Evolutionary conservation across 2,113 vertebrate species (phyloP).

Genomic region (Myotis lucifugus): DNA sequence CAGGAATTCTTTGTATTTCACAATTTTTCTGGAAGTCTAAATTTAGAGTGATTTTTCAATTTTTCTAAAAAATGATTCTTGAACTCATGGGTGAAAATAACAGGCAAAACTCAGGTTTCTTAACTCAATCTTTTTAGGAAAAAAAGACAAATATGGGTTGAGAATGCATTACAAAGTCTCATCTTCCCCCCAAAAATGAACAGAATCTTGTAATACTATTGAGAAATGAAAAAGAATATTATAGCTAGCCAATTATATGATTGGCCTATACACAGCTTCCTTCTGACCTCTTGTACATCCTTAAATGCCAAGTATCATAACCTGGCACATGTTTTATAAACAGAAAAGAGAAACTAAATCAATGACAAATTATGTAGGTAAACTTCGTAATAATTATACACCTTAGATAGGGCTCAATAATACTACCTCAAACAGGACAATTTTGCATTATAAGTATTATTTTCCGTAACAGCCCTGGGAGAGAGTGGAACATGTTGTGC

Average conservation of each 20-base stretch:
- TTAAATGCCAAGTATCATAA: neutral
- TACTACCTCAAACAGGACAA: neutral
- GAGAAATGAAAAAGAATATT: slow-evolving; percentile 33
- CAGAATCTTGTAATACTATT: neutral
- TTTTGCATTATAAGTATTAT: neutral
- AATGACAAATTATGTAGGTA: neutral
- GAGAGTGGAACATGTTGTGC: neutral
- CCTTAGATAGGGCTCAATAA: neutral
- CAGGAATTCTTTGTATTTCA: neutral
- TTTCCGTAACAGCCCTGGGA: neutral
- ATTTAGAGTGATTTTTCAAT: neutral
- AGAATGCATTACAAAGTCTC: slow-evolving; percentile 41
- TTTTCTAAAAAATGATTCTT: slow-evolving; percentile 50
- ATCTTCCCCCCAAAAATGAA: neutral
- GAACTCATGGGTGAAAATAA: slow-evolving; percentile 32
- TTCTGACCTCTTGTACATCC: neutral
- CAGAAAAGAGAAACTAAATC: slow-evolving; percentile 40
- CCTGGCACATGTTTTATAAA: slow-evolving; percentile 7
- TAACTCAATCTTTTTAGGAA: slow-evolving; percentile 7
- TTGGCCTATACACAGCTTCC: slow-evolving; percentile 2
- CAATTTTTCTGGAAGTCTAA: slow-evolving; percentile 34
- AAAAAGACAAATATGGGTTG: neutral
- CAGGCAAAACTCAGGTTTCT: slow-evolving; percentile 22
- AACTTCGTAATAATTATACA: neutral
- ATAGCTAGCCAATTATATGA: neutral